phyloP scores from a whole-genome alignment of 2,888 invertebrate species.

The Iselma pallidipennis region DNA sequence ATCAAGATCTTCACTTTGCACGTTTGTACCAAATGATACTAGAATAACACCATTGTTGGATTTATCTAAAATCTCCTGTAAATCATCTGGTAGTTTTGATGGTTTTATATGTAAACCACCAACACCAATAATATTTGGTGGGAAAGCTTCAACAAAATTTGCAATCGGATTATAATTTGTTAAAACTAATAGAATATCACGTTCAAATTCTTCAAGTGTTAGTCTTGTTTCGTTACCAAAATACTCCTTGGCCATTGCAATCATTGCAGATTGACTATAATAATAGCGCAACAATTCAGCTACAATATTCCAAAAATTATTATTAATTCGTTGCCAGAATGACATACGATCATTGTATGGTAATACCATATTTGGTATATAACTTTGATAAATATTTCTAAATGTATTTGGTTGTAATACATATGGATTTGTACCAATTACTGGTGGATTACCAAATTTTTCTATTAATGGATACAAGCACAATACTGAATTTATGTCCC shows the following conservation, averaged over 20 bases:
- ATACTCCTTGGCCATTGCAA: constrained; percentile 2
- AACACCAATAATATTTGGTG: constrained; percentile 13
- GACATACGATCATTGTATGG: constrained; percentile 3
- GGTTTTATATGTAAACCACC: constrained; percentile 12
- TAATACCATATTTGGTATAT: constrained; percentile 4
- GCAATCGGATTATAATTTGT: constrained; percentile 10
- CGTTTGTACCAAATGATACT: neutral
- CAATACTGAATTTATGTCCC: neutral
- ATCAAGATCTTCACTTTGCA: neutral
- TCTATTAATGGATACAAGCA: constrained; percentile 11
- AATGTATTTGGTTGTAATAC: constrained; percentile 11
- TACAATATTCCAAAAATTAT: neutral
- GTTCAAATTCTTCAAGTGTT: constrained; percentile 7
- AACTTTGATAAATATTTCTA: constrained; percentile 13
- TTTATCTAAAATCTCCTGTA: constrained; percentile 10
- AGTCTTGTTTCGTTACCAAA: constrained; percentile 6
- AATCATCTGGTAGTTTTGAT: constrained; percentile 8
- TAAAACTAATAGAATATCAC: constrained; percentile 8
- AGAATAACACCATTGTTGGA: constrained; percentile 3
- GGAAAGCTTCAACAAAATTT: constrained; percentile 12
- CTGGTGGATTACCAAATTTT: constrained; percentile 14
- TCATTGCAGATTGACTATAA: constrained; percentile 1
- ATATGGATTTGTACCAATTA: constrained; percentile 10
- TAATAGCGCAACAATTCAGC: neutral
- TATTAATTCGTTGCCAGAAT: constrained; percentile 8